Evolutionary conservation across 2,888 invertebrate species (phyloP), one percentile per base, ranked within the genome.

Genomic region (Drosophila antonietae): DNA sequence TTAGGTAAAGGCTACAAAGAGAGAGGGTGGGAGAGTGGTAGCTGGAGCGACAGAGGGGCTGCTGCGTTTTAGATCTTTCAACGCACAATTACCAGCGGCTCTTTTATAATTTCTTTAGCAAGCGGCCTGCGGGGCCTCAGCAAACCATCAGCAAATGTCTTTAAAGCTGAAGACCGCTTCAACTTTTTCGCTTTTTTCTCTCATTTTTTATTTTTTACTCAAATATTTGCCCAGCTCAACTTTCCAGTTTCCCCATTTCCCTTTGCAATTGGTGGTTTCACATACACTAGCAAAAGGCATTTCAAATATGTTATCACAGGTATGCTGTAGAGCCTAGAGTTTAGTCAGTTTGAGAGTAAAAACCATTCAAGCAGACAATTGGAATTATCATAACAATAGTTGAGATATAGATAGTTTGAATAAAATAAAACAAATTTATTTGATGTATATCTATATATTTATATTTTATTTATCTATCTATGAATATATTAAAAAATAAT

Each of bases 21-120:
- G 15, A 20, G 53, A 4, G 9, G 9, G 4, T 3, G 3, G 9
- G 23, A 23, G 28, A 3, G 33, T 1, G 18, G 5, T n/a, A n/a
- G 7, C 2, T 0, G 2, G n/a, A 10, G 41, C n/a, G 28, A 1
- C 18, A 0, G 20, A 2, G 6, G 4, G 62, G 37, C 63, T 71
- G 73, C 18, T 72, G 65, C 70, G 75, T 80, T 80, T 85, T 76
- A 71, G 78, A 85, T 81, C 85, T 84, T 84, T 77, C 82, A 81
- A 78, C 77, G 75, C 78, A 75, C 88, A 86, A 89, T 87, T 89
- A 86, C 89, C 89, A 82, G 80, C 85, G 86, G 86, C 89, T 78
- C 75, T 89, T 89, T 87, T 89, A 89, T 87, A 86, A 89, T 81
- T 84, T 89, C 78, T 75, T 69, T 52, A 46, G 63, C 53, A 70